Evolutionary conservation across 2,888 invertebrate species (phyloP), one percentile per base, ranked within the genome.

Genomic region (Clepsis dumicolana): DNA sequence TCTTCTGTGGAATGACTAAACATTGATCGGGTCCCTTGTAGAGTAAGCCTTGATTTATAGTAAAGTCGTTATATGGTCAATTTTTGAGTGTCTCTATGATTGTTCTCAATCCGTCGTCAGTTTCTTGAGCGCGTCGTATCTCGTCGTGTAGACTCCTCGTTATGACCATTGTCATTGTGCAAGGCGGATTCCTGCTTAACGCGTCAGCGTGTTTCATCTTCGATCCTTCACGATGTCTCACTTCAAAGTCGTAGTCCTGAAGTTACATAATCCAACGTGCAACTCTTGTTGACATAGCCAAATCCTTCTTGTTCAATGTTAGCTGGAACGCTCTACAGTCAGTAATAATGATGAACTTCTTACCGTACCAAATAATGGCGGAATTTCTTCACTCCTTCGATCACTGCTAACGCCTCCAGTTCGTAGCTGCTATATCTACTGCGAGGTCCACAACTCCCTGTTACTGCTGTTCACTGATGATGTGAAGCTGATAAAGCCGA

Each of bases 381-480:
- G 10, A 56, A 56, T 18, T 56, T 35, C 7, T 56, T 56, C 1
- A 56, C 16, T 12, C 21, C 32, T 21, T 56, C 54, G 8, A 54
- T 7, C n/a, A 54, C 27, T 44, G 10, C 25, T 59, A 16, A 41
- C 41, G 10, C 29, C 7, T 29, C 29, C 3, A 29, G 29, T 29
- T 29, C 29, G 7, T 29, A 29, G 7, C 29, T 29, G 29, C 29
- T 29, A 29, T 29, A 29, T 4, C 7, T 29, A 4, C 7, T 29
- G n/a, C n/a, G n/a, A n/a, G n/a, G n/a, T n/a, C n/a, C n/a, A n/a
- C n/a, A n/a, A n/a, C n/a, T n/a, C n/a, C n/a, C n/a, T n/a, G n/a
- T n/a, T n/a, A n/a, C 29, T 29, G 25, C n/a, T 54, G 52, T 7
- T 52, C 66, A 54, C 56, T 41, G 10, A n/a, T n/a, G n/a, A n/a